Evolutionary conservation across 2,888 invertebrate species (phyloP).

Genomic region (Arrhopalites spinosus): DNA sequence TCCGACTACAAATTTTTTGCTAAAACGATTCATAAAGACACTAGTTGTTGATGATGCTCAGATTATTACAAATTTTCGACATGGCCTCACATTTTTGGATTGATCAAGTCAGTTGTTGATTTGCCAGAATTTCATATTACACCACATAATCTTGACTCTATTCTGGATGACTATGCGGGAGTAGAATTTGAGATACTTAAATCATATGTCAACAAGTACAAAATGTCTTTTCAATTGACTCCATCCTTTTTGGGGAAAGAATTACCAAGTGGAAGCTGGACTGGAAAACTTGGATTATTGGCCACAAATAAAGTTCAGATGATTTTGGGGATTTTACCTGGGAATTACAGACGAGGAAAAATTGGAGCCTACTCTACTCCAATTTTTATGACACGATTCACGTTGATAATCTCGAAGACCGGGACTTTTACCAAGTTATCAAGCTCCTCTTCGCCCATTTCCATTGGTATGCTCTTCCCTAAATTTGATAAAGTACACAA

Average conservation of each 20-base stretch:
- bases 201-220: constrained; percentile 24
- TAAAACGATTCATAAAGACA: background rate
- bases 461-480: too few relatives aligned
- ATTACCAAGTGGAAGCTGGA: constrained; percentile 30
- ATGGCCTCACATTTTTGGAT: background rate
- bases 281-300: constrained; percentile 34
- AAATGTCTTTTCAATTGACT: constrained; percentile 26
- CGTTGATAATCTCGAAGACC: constrained; percentile 24
- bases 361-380: constrained; percentile 30
- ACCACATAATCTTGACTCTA: background rate
- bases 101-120: background rate
- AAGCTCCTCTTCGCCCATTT: constrained; percentile 31
- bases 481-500: too few relatives aligned
- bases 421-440: constrained; percentile 21
- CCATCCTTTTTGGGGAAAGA: constrained; percentile 28
- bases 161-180: too few relatives aligned
- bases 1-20: background rate
- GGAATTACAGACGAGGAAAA: constrained; percentile 20
- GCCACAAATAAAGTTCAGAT: constrained; percentile 26
- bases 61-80: background rate
- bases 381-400: constrained; percentile 28
- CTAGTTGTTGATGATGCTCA: background rate
- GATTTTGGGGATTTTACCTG: constrained; percentile 20
- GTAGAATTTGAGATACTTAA: constrained; percentile 34
- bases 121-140: background rate